A percentile compares a stretch with the other conserved stretches of the same genome.
phyloP scores from a whole-genome alignment of 2,113 vertebrate species.

The Chloroceryle aenea region DNA sequence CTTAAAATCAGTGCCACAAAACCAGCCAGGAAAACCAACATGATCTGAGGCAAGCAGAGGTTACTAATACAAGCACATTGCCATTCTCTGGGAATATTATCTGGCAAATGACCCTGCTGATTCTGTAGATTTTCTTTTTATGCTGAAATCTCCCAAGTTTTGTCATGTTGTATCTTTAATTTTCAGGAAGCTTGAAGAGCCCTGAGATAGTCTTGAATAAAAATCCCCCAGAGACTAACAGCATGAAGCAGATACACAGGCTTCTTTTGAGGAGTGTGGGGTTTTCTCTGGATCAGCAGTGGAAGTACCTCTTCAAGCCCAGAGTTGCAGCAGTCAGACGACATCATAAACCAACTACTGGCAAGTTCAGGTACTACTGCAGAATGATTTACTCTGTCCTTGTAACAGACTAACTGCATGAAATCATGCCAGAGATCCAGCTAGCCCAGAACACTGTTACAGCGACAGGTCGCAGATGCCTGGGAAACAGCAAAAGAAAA shows the following conservation, averaged over 20 bases:
- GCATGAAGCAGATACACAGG: not conserved
- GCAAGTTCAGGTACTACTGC: not conserved
- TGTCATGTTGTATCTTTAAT: not conserved
- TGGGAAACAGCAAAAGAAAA: not conserved
- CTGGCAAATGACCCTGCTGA: not conserved
- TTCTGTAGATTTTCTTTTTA: not conserved
- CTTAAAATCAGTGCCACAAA: not conserved
- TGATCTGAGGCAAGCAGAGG: not conserved
- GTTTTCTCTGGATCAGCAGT: not conserved
- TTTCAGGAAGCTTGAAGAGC: not conserved
- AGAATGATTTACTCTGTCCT: not conserved
- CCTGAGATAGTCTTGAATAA: not conserved
- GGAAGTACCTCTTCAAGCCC: not conserved
- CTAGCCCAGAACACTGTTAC: not conserved
- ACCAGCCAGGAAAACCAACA: fast-evolving
- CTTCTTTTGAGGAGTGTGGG: not conserved
- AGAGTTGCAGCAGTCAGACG: not conserved
- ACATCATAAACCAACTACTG: not conserved
- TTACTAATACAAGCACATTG: not conserved
- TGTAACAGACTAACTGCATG: not conserved
- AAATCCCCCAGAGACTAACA: not conserved
- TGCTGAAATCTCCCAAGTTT: not conserved
- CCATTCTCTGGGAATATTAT: not conserved
- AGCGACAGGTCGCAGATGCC: not conserved
- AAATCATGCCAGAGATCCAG: not conserved